Conservation (phyloP, 2,888 invertebrate species). For the Panorpa germanica region DNA sequence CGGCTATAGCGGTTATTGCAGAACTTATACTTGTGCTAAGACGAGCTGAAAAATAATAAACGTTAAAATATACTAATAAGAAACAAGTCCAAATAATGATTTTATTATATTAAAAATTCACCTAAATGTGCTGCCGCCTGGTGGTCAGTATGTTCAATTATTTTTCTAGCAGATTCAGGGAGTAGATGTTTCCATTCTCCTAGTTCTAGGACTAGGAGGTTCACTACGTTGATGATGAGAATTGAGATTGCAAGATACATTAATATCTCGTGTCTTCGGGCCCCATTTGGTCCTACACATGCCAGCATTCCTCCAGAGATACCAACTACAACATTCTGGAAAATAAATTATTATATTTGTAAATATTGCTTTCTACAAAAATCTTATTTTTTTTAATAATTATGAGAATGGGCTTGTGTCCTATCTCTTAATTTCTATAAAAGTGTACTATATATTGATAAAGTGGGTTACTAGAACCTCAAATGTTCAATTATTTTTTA, state of each 20-base stretch:
- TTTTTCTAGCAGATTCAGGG: conserved; percentile 4
- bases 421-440: too few species aligned
- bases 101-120: not conserved
- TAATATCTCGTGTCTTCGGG: conserved; percentile 25
- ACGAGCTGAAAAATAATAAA: conserved; percentile 23
- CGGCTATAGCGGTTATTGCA: conserved; percentile 23
- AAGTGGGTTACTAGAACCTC: too few species aligned
- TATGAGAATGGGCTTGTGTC: too few species aligned
- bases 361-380: too few species aligned
- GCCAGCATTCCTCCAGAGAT: conserved; percentile 26
- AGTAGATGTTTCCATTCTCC: conserved; percentile 8
- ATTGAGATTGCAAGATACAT: conserved; percentile 23
- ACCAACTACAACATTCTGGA: conserved; percentile 28
- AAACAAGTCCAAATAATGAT: not conserved
- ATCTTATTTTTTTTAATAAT: too few species aligned
- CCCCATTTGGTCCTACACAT: conserved; percentile 24
- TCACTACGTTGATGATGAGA: conserved; percentile 16
- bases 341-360: conserved; percentile 15
- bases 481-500: too few species aligned
- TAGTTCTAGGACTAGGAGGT: conserved; percentile 13
- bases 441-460: too few species aligned
- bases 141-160: conserved; percentile 3
- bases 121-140: conserved; percentile 3
- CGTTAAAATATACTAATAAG: too few species aligned
- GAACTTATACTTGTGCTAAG: conserved; percentile 26